Base-by-base conservation (phyloP, 2,888 invertebrate species). In the Acronicta aceris region DNA sequence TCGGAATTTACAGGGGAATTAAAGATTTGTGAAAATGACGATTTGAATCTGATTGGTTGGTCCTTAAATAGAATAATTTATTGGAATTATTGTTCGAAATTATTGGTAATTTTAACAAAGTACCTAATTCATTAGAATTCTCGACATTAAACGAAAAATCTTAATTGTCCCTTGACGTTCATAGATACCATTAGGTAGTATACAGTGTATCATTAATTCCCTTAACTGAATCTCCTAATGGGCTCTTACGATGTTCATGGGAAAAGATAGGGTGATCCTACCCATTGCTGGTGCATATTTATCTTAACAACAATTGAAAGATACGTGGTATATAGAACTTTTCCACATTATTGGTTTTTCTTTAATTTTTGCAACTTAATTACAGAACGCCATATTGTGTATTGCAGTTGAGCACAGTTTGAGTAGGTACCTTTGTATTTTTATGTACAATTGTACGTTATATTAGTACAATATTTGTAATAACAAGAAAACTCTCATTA, bases 1-100 rank as follows among this genome's bases (percentile, higher is more conserved):
- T 85, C 80, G 87, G 89, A 90, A 87, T 90, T 90, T 85, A 84
- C 84, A 82, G 79, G 76, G 76, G 80, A 85, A 87, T 90, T 88
- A 83, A 79, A 81, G 79, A 84, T 84, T 81, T 72, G 75, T 77
- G 73, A 65, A 77, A 78, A 79, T 71, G 56, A 64, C 57, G 65
- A 73, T 63, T 69, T 66, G 50, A 65, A 71, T 63, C 46, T 41
- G 52, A 62, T 62, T 60, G 53, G 49, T 50, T 42, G 46, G 50
- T 45, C 68, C 15, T 42, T 46, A 45, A 2, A 9, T 8, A 1
- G 5, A 30, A 5, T 51, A 47, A 61, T 69, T 46, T 55, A 73
- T 73, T 73, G 57, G 36, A 73, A 66, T 62, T 43, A 53, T 47
- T 41, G 62, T 62, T 73, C 68, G 62, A 53, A 69, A 49, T 73